Percentiles rank a stretch among this genome's conserved stretches.
Evolutionary conservation across 2,113 vertebrate genomes (phyloP).

Genomic region (Progne subis): DNA sequence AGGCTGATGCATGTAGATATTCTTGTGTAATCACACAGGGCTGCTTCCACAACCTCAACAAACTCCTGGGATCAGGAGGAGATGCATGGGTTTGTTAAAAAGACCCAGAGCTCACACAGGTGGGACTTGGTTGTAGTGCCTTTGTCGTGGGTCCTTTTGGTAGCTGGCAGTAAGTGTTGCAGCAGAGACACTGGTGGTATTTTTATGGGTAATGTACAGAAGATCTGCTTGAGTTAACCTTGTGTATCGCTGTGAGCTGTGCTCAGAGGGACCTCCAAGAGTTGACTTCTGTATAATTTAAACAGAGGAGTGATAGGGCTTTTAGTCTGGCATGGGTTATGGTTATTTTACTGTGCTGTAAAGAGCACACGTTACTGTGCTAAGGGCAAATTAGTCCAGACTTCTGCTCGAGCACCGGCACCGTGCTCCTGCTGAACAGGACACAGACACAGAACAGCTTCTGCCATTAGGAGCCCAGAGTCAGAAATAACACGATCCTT

Average conservation of each 20-base stretch:
- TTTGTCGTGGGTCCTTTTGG: slow-evolving; percentile 4
- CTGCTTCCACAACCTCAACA: background rate
- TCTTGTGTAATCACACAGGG: background rate
- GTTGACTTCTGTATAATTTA: slow-evolving; percentile 33
- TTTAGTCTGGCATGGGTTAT: slow-evolving; percentile 21
- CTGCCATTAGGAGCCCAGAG: background rate
- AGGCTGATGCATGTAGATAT: background rate
- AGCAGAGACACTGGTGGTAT: background rate
- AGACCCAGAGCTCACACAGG: background rate
- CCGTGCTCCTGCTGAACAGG: background rate
- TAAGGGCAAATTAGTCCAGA: background rate
- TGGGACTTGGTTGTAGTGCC: background rate
- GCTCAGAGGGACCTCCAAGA: slow-evolving; percentile 36
- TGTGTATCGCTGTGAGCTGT: background rate
- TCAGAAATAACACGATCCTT: slow-evolving; percentile 14
- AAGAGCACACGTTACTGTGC: background rate
- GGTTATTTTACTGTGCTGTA: background rate
- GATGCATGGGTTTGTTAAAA: background rate
- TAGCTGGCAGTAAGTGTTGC: background rate
- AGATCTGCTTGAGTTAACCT: background rate
- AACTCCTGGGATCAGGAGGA: background rate
- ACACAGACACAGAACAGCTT: background rate
- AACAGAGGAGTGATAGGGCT: background rate
- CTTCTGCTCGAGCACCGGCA: slow-evolving; percentile 1
- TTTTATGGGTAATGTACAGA: background rate